phyloP scores from a whole-genome alignment of 2,797 vertebrate species.

The Acanthopagrus latus region DNA sequence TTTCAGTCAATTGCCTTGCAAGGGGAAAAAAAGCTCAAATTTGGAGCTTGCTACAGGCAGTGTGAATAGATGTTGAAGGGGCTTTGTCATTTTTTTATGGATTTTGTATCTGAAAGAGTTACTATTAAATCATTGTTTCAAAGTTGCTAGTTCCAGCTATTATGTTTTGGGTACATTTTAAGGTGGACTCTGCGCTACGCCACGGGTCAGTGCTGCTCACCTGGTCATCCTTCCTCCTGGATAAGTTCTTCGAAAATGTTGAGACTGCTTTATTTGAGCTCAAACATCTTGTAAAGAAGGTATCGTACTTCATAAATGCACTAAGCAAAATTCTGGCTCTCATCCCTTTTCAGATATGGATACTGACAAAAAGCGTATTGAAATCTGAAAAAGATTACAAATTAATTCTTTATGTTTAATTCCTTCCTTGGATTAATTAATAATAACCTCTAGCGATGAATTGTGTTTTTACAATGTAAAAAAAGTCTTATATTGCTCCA shows the following conservation, averaged over 20 bases:
- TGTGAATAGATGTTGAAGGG: not conserved
- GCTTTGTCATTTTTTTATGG: not conserved
- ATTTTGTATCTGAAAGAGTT: not conserved
- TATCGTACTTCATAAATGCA: slow-evolving; percentile 55
- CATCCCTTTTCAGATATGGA: slow-evolving; percentile 1
- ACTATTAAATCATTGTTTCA: not conserved
- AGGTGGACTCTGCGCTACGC: slow-evolving; percentile 85
- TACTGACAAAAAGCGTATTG: not conserved
- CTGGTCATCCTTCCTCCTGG: slow-evolving; percentile 88
- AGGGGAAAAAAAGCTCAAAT: not conserved
- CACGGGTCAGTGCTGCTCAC: slow-evolving; percentile 86
- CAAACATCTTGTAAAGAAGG: slow-evolving; percentile 85
- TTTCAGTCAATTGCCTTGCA: not conserved
- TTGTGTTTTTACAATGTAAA: slow-evolving; percentile 2
- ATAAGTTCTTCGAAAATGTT: slow-evolving; percentile 86
- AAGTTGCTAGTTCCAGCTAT: not conserved
- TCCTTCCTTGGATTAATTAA: not conserved
- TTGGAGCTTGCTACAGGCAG: not conserved
- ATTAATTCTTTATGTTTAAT: not conserved
- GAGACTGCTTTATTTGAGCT: slow-evolving; percentile 82
- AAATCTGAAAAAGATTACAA: not conserved
- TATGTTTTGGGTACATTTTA: slow-evolving; percentile 15
- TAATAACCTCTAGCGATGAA: not conserved
- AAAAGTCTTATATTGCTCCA: not conserved
- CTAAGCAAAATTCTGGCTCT: not conserved